Evolutionary conservation across 2,113 vertebrate species (phyloP), one percentile per base, ranked within the genome.

Genomic region (Pungitius pungitius): DNA sequence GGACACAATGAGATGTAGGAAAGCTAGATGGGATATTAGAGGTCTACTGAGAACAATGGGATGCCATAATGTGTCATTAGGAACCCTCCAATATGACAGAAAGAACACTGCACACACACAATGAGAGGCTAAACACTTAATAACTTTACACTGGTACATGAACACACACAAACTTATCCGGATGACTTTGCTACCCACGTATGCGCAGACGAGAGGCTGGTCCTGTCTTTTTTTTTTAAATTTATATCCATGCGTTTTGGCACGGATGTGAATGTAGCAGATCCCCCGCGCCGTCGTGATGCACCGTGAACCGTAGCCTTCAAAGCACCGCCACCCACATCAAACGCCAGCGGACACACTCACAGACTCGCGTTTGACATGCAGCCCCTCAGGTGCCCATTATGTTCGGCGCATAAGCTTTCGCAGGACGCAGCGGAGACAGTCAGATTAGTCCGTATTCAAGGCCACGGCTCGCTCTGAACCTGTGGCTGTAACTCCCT

Each of bases 381-480:
- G 15, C 1, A 27, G 40, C 12, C 20, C 1, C 14, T 59, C 42
- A 26, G 55, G 65, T 56, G 7, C 35, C 40, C 69, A 55, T 79
- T 30, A 47, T 3, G 54, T 49, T 7, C 5, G 39, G 51, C 58
- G 55, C 47, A 27, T 62, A 27, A 26, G n/a, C 39, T 26, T 61
- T 22, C 26, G 26, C 59, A 26, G 39, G 61, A 42, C 15, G 42
- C 68, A 1, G 47, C 42, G 0, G 33, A 11, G 51, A 27, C 55
- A n/a, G 47, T 49, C 49, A 73, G 72, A 83, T 81, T 47, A n/a
- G 69, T 85, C 49, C 81, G 27, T 80, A 77, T 84, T 84, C 78
- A 84, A 88, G 78, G 84, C 47, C 84, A 77, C 49, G 49, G 52
- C 45, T 72, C 9, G 27, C 54, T 68, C 35, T 68, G 68, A 75